phyloP scores from a whole-genome alignment of 2,113 vertebrate genomes.

The Xenopus laevis region DNA sequence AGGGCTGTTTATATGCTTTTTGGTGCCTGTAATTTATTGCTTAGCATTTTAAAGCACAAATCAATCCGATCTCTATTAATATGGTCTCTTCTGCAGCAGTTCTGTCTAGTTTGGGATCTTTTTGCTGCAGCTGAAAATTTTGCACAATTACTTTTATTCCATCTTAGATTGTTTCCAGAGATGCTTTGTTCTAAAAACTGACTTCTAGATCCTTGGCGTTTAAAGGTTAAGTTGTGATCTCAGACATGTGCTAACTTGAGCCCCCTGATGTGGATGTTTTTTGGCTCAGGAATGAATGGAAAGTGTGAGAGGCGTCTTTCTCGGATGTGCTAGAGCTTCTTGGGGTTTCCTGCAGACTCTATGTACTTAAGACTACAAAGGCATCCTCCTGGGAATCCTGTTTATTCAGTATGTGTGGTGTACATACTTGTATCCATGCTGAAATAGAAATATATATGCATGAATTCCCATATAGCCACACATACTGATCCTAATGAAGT shows the following conservation, averaged over 20 bases:
- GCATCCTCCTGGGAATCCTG: conserved; percentile 19
- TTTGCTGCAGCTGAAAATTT: no score
- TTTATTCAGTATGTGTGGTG: conserved; percentile 15
- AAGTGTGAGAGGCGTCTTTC: conserved; percentile 48
- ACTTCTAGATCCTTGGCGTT: neutral
- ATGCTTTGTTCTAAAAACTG: neutral
- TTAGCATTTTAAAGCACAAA: no score
- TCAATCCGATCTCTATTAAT: no score
- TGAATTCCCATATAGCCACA: no score
- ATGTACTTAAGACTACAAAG: conserved; percentile 16
- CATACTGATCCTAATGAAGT: no score
- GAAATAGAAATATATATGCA: no score
- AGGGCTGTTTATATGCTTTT: no score
- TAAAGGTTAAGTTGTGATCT: conserved; percentile 11
- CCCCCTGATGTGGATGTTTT: conserved; percentile 34
- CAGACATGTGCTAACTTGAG: neutral
- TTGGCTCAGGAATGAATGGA: conserved; percentile 51
- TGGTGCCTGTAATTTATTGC: no score
- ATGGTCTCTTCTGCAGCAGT: no score
- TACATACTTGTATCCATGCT: neutral
- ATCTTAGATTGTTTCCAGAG: neutral
- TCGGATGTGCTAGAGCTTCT: conserved; percentile 35
- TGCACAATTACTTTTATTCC: no score
- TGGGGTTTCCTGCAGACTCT: conserved; percentile 42
- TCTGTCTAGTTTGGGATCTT: no score